These are phyloP conservation scores for Drosophila nasuta DNA, from an alignment of 1,140 invertebrate species.

Conservation along the genomic window DNA sequence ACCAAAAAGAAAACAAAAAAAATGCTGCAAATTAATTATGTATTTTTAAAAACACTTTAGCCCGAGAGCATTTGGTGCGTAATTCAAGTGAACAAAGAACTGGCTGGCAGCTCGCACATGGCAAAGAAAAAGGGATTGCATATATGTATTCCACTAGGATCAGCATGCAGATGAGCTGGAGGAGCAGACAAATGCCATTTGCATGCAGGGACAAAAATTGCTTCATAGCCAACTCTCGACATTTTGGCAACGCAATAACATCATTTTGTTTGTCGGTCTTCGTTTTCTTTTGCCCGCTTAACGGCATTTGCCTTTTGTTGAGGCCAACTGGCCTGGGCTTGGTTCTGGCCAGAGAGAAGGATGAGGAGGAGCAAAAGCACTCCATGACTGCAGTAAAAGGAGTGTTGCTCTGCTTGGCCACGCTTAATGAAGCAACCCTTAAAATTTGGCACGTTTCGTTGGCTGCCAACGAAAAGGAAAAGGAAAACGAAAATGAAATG, in stretches of 20 bases:
- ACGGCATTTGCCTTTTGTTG: slow-evolving; percentile 53
- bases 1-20: background rate
- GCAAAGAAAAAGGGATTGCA: slow-evolving; percentile 24
- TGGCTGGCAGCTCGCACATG: slow-evolving; percentile 43
- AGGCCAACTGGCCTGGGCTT: slow-evolving; percentile 13
- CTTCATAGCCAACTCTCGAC: slow-evolving; percentile 22
- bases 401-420: slow-evolving; percentile 35
- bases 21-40: slow-evolving; percentile 38
- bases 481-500: slow-evolving; percentile 56
- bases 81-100: slow-evolving; percentile 36
- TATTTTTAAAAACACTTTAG: slow-evolving; percentile 43
- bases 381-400: slow-evolving; percentile 4
- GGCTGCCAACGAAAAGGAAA: slow-evolving; percentile 48
- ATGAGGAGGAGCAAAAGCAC: slow-evolving; percentile 1
- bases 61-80: slow-evolving; percentile 34
- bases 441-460: slow-evolving; percentile 75
- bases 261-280: slow-evolving; percentile 53
- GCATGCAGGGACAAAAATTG: slow-evolving; percentile 49
- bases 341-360: background rate
- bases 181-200: slow-evolving; percentile 56
- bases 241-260: slow-evolving; percentile 63
- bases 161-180: background rate
- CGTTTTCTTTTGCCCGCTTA: slow-evolving; percentile 45
- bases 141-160: background rate
- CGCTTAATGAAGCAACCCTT: slow-evolving; percentile 80